A percentile compares a stretch with the other conserved stretches of the same genome.
Evolutionary conservation across 2,888 invertebrate genomes (phyloP).

Genomic region (Hemithea aestivaria): DNA sequence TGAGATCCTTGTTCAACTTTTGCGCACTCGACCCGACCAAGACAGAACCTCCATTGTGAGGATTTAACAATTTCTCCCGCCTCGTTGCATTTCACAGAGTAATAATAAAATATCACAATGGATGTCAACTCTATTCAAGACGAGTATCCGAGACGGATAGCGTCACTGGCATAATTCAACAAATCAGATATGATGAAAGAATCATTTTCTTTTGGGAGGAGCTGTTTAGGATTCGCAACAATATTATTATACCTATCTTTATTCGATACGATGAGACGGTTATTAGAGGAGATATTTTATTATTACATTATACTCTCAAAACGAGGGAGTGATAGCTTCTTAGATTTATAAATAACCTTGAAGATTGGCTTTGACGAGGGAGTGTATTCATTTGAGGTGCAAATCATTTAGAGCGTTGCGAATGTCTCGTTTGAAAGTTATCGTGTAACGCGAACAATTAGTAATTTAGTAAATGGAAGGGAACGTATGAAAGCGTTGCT

Average conservation of each 20-base stretch:
- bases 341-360: slow-evolving; percentile 4
- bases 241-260: slow-evolving; percentile 35
- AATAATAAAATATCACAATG: slow-evolving; percentile 77
- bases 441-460: slow-evolving; percentile 46
- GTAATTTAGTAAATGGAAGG: slow-evolving; percentile 52
- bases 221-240: slow-evolving; percentile 45
- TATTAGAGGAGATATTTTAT: slow-evolving; percentile 29
- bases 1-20: slow-evolving; percentile 67
- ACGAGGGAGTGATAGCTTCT: slow-evolving; percentile 1
- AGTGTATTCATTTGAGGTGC: no score
- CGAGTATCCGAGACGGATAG: slow-evolving; percentile 68
- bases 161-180: slow-evolving; percentile 66
- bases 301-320: slow-evolving; percentile 23
- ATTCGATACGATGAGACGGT: slow-evolving; percentile 32
- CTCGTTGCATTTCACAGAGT: slow-evolving; percentile 70
- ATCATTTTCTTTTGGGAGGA: slow-evolving; percentile 49
- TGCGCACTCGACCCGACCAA: slow-evolving; percentile 68
- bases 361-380: no score
- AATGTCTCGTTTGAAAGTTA: slow-evolving; percentile 17
- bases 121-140: slow-evolving; percentile 74
- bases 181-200: slow-evolving; percentile 62
- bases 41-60: slow-evolving; percentile 70
- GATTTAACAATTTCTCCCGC: slow-evolving; percentile 73
- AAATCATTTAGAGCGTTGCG: no score
- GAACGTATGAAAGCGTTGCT: slow-evolving; percentile 40